Evolutionary conservation across 2,888 invertebrate species (phyloP), one percentile per base, ranked within the genome.

Genomic region (Agrotis exclamationis): DNA sequence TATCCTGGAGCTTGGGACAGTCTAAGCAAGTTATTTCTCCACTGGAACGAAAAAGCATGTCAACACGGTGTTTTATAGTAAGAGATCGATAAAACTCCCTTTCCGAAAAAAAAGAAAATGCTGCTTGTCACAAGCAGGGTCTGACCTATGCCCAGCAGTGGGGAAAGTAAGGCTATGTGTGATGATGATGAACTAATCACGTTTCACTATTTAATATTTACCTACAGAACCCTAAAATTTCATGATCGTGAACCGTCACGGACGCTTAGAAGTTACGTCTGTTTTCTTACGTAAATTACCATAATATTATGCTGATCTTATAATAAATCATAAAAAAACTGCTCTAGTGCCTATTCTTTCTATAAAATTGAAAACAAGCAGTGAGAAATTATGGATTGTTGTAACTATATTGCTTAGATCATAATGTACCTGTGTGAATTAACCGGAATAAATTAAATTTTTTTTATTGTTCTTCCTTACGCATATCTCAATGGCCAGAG

Each of bases 241-340:
- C 33, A 65, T 44, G 64, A 53, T 50, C 44, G 13, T 62, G 44
- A 51, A 48, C 60, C 28, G 56, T 56, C 51, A 53, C 47, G 20
- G 47, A 33, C 28, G 16, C 18, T 58, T 53, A 58, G 2, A 6
- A 20, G 33, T 62, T 65, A 24, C 48, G 57, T 79, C 53, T 28
- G n/a, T 65, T 65, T 54, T 18, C 39, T 78, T 78, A 56, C 22
- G 22, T 78, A 48, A 64, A 54, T 79, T 57, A 47, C 20, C 22
- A 64, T 56, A 60, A 64, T 64, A 11, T 39, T 39, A 54, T 22
- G 16, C 18, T 28, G 59, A 63, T 28, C 44, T 1, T 7, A 60
- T 7, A 50, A 22, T 44, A 47, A 14, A 24, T n/a, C 20, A 14
- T n/a, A 11, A 39, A n/a, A 39, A 47, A 58, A 6, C 45, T n/a